phyloP scores from a whole-genome alignment of 1,140 invertebrate genomes.

The Venustaconcha ellipsiformis region DNA sequence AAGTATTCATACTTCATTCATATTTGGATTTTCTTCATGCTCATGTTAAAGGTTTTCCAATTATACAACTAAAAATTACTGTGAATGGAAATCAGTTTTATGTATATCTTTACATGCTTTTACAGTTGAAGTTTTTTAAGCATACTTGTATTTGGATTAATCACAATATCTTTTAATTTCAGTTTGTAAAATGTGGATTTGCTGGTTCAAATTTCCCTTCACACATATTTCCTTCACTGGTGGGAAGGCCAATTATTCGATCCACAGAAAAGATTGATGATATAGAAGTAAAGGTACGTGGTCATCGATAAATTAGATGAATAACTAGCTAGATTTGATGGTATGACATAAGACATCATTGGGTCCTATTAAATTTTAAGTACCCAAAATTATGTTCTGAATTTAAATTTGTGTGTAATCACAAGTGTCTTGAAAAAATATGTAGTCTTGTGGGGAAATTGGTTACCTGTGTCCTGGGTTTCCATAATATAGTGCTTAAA shows the following conservation, averaged over 20 bases:
- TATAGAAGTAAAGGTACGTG: constrained; percentile 96
- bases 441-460: too few species aligned
- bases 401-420: too few species aligned
- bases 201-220: constrained; percentile 99
- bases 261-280: constrained; percentile 98
- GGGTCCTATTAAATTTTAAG: too few species aligned
- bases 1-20: too few species aligned
- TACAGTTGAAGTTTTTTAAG: neutral
- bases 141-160: neutral
- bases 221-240: constrained; percentile 98
- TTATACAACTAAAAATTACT: neutral
- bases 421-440: too few species aligned
- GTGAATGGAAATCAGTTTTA: neutral
- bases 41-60: too few species aligned
- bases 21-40: too few species aligned
- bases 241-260: constrained; percentile 97
- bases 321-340: too few species aligned
- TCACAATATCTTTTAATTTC: constrained; percentile 52
- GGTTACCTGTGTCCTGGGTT: too few species aligned
- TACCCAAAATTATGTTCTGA: too few species aligned
- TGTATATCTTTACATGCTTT: neutral
- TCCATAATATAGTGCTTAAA: too few species aligned
- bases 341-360: too few species aligned
- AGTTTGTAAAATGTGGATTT: constrained; percentile 99
- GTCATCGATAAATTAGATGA: neutral